Evolutionary conservation across 2,888 invertebrate species (phyloP), one percentile per base, ranked within the genome.

Genomic region (Dichetophora obliterata): DNA sequence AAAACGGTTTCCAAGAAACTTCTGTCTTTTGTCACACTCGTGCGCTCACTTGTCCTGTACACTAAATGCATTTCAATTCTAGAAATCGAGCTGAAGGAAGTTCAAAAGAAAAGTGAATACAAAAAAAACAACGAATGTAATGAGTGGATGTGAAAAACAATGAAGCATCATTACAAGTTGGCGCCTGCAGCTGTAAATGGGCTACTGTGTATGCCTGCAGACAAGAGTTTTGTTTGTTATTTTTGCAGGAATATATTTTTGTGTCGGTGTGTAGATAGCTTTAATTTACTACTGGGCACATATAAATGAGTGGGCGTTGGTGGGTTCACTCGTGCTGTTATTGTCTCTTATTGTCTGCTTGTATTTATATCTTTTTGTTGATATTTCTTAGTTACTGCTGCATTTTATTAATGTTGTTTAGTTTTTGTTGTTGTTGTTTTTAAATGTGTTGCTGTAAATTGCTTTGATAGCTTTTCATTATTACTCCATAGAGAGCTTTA

Each of bases 281-380:
- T 72, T 57, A n/a, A 50, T 68, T 22, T 68, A 50, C 52, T 16
- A 50, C 50, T 68, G 24, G 52, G 27, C 48, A 27, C 50, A 50
- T 52, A 50, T 68, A 68, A 68, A 68, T 68, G 68, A 50, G 68
- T 68, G 68, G 68, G 68, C 27, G 68, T 50, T n/a, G 6, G 9
- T 27, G 68, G 50, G 24, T 48, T 43, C 48, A 50, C 27, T 50
- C 24, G 11, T 11, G 66, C 19, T 34, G 34, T 34, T 37, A 43
- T 34, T 66, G 66, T 43, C 16, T 66, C 31, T 8, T n/a, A 27
- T 19, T n/a, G 11, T 66, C 11, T 27, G n/a, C 8, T 6, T 68
- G 27, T 48, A n/a, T 50, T 68, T 48, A 27, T 24, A 24, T n/a
- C 14, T 68, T 68, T 48, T 37, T 68, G 66, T 3, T 9, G 2